Evolutionary conservation across 2,113 vertebrate species (phyloP).

Genomic region (Psittacus erithacus): DNA sequence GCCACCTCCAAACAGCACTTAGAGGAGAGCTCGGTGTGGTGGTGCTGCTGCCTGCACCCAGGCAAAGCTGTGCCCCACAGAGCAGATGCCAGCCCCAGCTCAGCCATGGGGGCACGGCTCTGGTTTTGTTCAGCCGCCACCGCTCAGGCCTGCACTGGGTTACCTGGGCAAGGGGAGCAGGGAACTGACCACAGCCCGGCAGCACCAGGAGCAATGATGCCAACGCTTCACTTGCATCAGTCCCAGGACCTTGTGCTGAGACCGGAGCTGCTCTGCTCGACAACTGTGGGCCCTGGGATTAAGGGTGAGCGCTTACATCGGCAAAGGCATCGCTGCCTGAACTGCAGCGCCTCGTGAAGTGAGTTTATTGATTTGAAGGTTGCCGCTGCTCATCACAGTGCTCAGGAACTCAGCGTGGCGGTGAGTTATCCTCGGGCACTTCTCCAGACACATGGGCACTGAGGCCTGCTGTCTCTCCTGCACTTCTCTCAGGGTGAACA

Average conservation of each 20-base stretch:
- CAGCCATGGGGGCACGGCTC: accelerated
- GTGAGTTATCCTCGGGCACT: background rate
- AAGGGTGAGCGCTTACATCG: accelerated
- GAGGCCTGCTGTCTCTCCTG: background rate
- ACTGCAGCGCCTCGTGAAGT: background rate
- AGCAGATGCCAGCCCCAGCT: accelerated
- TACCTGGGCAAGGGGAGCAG: accelerated
- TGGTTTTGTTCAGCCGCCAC: background rate
- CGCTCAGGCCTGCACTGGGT: background rate
- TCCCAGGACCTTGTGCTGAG: background rate
- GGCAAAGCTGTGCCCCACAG: accelerated
- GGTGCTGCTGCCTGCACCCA: background rate
- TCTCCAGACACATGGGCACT: accelerated
- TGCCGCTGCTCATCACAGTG: background rate
- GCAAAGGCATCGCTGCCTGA: accelerated
- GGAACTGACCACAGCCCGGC: accelerated
- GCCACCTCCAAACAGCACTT: background rate
- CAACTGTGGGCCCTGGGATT: accelerated
- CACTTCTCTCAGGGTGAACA: accelerated
- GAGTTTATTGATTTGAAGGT: background rate
- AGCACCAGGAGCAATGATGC: background rate
- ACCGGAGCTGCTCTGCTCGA: background rate
- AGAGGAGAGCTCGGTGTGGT: background rate
- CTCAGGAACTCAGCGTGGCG: background rate
- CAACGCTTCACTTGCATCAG: accelerated